phyloP scores from a whole-genome alignment of 2,888 invertebrate species.

The Watsonalla binaria region DNA sequence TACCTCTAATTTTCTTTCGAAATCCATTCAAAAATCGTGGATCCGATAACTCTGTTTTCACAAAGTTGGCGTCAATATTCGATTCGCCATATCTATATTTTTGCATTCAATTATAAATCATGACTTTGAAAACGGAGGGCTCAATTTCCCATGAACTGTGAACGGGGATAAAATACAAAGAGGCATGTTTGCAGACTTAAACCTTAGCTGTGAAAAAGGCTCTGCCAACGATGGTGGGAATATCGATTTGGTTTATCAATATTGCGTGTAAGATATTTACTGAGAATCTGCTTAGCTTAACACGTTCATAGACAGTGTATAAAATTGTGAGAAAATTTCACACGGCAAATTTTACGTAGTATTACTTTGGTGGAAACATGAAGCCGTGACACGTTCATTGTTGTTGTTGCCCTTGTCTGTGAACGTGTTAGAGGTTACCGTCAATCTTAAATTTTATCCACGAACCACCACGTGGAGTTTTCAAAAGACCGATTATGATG shows the following conservation, averaged over 20 bases:
- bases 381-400: too few species aligned
- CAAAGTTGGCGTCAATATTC: constrained; percentile 46
- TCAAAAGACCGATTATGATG: too few species aligned
- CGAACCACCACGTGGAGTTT: too few species aligned
- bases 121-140: constrained; percentile 4
- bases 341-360: too few species aligned
- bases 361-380: too few species aligned
- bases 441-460: too few species aligned
- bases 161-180: constrained; percentile 38
- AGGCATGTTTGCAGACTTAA: constrained; percentile 47
- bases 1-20: constrained; percentile 47
- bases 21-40: constrained; percentile 56
- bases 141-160: constrained; percentile 8
- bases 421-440: too few species aligned
- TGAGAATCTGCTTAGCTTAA: constrained; percentile 8
- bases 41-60: constrained; percentile 57
- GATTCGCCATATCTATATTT: constrained; percentile 32
- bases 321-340: not conserved
- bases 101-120: constrained; percentile 7
- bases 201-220: constrained; percentile 52
- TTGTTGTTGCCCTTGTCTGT: too few species aligned
- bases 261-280: constrained; percentile 30
- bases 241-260: constrained; percentile 59
- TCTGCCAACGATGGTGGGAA: constrained; percentile 50
- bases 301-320: constrained; percentile 5